A percentile compares a stretch with the other conserved stretches of the same genome.
phyloP scores from a whole-genome alignment of 2,888 invertebrate genomes.

The Synanthedon andrenaeformis region DNA sequence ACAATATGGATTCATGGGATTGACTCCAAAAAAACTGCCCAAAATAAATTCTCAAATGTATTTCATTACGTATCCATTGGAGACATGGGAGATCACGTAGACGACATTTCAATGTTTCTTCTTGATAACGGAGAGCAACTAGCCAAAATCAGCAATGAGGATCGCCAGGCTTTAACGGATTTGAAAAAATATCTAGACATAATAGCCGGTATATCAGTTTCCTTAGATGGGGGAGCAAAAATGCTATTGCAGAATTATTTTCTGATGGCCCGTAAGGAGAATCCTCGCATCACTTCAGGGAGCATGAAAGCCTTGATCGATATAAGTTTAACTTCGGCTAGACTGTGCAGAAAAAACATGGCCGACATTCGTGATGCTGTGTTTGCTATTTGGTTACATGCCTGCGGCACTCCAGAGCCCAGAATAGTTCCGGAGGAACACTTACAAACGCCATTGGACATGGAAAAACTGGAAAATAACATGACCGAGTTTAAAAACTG shows the following conservation, averaged over 20 bases:
- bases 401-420: constrained; percentile 44
- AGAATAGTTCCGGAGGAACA: constrained; percentile 53
- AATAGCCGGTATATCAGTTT: constrained; percentile 38
- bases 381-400: constrained; percentile 57
- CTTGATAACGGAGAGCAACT: constrained; percentile 33
- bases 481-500: constrained; percentile 47
- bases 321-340: constrained; percentile 40
- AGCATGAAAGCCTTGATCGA: constrained; percentile 42
- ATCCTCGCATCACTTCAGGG: constrained; percentile 32
- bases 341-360: constrained; percentile 38
- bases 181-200: constrained; percentile 37
- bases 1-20: constrained; percentile 56
- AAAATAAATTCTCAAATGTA: constrained; percentile 42
- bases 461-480: constrained; percentile 34
- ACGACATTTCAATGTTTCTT: constrained; percentile 41
- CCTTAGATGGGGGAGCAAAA: constrained; percentile 31
- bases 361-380: constrained; percentile 48
- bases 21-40: constrained; percentile 43
- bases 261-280: constrained; percentile 45
- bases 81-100: constrained; percentile 39
- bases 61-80: constrained; percentile 49
- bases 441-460: constrained; percentile 41
- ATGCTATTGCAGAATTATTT: constrained; percentile 43
- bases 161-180: constrained; percentile 30
- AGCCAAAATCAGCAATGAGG: constrained; percentile 21